Conservation (phyloP, 2,797 vertebrate genomes). For the Crenichthys baileyi region DNA sequence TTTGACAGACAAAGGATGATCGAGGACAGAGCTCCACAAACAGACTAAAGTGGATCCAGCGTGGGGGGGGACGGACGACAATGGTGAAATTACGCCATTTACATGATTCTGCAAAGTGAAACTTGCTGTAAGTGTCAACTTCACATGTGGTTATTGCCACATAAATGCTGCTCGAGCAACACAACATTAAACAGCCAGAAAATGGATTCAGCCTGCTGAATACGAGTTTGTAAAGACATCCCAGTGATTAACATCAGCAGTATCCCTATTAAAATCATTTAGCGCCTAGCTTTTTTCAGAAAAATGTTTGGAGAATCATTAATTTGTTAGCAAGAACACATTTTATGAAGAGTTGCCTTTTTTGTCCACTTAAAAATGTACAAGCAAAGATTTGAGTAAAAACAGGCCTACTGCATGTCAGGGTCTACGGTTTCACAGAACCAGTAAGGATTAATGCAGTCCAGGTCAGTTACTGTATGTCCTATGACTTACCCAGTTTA, state of each 20-base stretch:
- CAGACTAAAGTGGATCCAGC: slow-evolving; percentile 71
- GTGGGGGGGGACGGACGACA: slow-evolving; percentile 48
- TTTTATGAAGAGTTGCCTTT: neutral
- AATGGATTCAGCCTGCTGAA: neutral
- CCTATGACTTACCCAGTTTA: neutral
- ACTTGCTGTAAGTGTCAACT: slow-evolving; percentile 52
- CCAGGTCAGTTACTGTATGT: neutral
- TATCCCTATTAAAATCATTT: neutral
- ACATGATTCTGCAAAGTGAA: slow-evolving; percentile 51
- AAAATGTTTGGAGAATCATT: neutral
- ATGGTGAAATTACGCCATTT: slow-evolving; percentile 56
- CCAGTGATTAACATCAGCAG: neutral
- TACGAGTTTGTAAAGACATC: neutral
- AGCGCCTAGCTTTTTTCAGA: neutral
- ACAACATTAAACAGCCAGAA: neutral
- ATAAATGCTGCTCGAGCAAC: slow-evolving; percentile 20
- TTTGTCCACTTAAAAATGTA: neutral
- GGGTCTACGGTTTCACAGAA: neutral
- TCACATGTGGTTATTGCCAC: slow-evolving; percentile 26
- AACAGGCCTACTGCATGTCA: neutral
- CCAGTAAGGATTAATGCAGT: neutral
- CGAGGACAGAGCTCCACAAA: slow-evolving; percentile 63
- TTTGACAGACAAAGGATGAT: slow-evolving; percentile 79
- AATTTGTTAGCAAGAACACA: neutral
- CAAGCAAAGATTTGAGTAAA: neutral